Evolutionary conservation across 2,797 vertebrate genomes (phyloP).

Genomic region (Iguana delicatissima): DNA sequence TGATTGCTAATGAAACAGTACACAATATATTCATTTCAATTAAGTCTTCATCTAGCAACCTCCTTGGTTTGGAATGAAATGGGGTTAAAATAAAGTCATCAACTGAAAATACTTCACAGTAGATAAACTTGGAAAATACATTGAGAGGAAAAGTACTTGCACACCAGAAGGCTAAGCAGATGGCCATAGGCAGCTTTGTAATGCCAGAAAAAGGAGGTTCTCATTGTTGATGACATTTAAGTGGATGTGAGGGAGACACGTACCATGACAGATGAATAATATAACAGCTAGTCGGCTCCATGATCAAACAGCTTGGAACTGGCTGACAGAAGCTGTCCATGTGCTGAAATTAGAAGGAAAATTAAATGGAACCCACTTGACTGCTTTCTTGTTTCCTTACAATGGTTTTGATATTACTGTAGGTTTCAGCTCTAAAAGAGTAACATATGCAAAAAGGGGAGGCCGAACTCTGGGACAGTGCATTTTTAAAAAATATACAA

Average conservation of each 20-base stretch:
- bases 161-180: slow-evolving; percentile 44
- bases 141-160: slow-evolving; percentile 3
- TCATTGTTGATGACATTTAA: slow-evolving; percentile 45
- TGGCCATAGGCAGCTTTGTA: slow-evolving; percentile 27
- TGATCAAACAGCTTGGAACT: slow-evolving; percentile 29
- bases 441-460: neutral
- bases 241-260: slow-evolving; percentile 18
- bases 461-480: neutral
- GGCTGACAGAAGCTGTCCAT: slow-evolving; percentile 11
- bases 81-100: slow-evolving; percentile 5
- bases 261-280: slow-evolving; percentile 42
- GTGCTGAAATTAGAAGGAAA: slow-evolving; percentile 16
- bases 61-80: neutral
- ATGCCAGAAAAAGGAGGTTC: slow-evolving; percentile 16
- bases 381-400: neutral
- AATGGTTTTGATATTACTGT: neutral
- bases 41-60: neutral
- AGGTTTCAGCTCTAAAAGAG: neutral
- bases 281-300: slow-evolving; percentile 25
- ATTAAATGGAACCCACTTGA: neutral
- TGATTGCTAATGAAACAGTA: neutral
- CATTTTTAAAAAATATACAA: neutral
- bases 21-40: neutral
- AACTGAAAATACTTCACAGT: neutral
- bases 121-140: slow-evolving; percentile 23